A percentile compares a stretch with the other conserved stretches of the same genome.
phyloP scores from a whole-genome alignment of 2,113 vertebrate genomes.

The Desmodus rotundus region DNA sequence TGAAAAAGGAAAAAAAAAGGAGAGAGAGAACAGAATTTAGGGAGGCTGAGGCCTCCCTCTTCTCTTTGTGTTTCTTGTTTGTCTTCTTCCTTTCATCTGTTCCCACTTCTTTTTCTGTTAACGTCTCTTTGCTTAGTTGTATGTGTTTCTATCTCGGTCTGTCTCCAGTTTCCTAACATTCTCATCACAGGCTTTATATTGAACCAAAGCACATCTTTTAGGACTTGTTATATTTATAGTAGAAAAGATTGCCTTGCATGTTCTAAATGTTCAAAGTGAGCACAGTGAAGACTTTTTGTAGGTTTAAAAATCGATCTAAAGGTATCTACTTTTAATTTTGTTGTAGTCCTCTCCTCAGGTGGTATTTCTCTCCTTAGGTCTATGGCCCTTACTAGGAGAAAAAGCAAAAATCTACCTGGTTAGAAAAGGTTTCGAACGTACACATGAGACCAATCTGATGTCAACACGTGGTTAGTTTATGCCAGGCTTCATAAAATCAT shows the following conservation, averaged over 20 bases:
- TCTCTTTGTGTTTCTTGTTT: background rate
- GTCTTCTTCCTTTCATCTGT: background rate
- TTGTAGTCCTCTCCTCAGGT: background rate
- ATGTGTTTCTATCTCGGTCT: background rate
- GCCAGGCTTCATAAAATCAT: constrained; percentile 27
- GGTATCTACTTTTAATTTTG: background rate
- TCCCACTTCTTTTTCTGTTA: background rate
- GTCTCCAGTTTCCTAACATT: background rate
- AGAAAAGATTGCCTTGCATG: background rate
- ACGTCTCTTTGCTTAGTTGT: background rate
- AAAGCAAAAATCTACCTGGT: background rate
- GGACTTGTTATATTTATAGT: background rate
- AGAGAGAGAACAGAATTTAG: background rate
- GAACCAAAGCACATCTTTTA: background rate
- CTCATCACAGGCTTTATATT: background rate
- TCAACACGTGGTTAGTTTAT: constrained; percentile 42
- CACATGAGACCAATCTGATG: background rate
- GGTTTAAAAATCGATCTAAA: background rate
- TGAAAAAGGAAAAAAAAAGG: background rate
- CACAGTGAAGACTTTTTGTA: background rate
- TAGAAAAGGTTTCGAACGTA: background rate
- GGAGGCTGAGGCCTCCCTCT: background rate
- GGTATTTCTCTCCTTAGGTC: background rate
- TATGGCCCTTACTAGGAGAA: background rate
- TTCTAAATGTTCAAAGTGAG: background rate